phyloP scores from a whole-genome alignment of 2,797 vertebrate genomes.

The Sitta carolinensis region DNA sequence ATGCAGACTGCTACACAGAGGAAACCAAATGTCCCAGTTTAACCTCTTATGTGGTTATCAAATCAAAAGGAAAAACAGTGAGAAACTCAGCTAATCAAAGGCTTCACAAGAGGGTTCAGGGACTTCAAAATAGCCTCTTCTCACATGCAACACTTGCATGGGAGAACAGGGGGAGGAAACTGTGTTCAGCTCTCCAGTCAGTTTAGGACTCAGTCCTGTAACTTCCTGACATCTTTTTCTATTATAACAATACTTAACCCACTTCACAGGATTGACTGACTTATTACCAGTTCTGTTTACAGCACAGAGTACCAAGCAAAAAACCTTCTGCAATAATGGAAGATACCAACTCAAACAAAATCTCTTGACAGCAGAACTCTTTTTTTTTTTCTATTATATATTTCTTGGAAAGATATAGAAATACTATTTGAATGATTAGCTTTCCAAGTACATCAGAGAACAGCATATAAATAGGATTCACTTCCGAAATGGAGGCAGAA shows the following conservation, averaged over 20 bases:
- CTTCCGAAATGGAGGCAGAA: constrained; percentile 32
- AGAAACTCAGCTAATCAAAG: constrained; percentile 18
- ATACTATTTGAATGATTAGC: constrained; percentile 53
- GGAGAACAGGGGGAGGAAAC: neutral
- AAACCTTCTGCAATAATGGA: neutral
- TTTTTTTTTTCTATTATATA: neutral
- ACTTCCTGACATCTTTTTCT: neutral
- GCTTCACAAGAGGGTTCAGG: neutral
- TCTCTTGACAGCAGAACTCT: neutral
- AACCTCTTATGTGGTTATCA: neutral
- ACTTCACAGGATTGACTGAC: neutral
- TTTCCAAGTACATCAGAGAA: constrained; percentile 54
- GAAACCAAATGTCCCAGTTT: constrained; percentile 19
- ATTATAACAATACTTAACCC: neutral
- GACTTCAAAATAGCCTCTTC: constrained; percentile 18
- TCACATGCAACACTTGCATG: neutral
- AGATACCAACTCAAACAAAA: constrained; percentile 10
- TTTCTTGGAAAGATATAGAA: constrained; percentile 24
- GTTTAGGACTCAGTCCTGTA: neutral
- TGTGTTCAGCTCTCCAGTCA: neutral
- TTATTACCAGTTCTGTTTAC: neutral
- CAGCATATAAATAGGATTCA: constrained; percentile 41
- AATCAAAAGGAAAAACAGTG: neutral
- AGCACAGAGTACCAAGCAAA: neutral
- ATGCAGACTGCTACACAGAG: neutral